Evolutionary conservation across 64 coral and sea anemone species (phyloP).

Genomic region (Montipora sp.): DNA sequence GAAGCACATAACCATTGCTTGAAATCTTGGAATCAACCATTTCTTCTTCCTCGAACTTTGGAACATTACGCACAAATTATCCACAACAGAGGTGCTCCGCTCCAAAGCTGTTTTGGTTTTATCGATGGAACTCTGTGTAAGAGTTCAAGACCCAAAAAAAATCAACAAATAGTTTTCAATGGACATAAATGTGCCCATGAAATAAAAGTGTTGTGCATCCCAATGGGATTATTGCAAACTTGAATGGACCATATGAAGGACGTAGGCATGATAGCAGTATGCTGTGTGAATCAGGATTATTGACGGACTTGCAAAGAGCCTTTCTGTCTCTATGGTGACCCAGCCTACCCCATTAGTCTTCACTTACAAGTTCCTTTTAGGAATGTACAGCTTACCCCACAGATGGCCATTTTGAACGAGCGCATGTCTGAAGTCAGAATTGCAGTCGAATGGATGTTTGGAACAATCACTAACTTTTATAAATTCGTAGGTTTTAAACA

Average conservation of each 20-base stretch:
- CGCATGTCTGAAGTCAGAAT: not conserved
- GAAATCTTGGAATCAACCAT: not conserved
- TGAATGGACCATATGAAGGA: not conserved
- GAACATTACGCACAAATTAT: too few relatives aligned
- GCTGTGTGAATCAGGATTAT: constrained; percentile 25
- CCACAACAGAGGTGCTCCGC: too few relatives aligned
- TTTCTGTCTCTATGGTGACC: constrained; percentile 34
- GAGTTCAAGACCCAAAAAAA: too few relatives aligned
- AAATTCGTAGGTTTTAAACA: constrained; percentile 36
- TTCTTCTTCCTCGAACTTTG: too few relatives aligned
- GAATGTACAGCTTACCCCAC: constrained; percentile 13
- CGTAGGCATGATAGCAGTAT: not conserved
- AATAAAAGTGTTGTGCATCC: not conserved
- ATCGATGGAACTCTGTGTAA: too few relatives aligned
- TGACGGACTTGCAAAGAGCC: constrained; percentile 33
- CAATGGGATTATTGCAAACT: constrained; percentile 42
- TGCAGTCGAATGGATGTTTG: constrained; percentile 6
- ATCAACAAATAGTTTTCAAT: too few relatives aligned
- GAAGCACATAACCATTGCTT: constrained; percentile 11
- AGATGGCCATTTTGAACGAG: not conserved
- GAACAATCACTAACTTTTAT: not conserved
- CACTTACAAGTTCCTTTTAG: constrained; percentile 36
- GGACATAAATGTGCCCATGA: not conserved
- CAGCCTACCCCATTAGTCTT: constrained; percentile 7
- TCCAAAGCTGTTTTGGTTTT: too few relatives aligned